A percentile compares a stretch with the other conserved stretches of the same genome.
phyloP scores from a whole-genome alignment of 2,113 vertebrate species.

The Hemiscyllium ocellatum region DNA sequence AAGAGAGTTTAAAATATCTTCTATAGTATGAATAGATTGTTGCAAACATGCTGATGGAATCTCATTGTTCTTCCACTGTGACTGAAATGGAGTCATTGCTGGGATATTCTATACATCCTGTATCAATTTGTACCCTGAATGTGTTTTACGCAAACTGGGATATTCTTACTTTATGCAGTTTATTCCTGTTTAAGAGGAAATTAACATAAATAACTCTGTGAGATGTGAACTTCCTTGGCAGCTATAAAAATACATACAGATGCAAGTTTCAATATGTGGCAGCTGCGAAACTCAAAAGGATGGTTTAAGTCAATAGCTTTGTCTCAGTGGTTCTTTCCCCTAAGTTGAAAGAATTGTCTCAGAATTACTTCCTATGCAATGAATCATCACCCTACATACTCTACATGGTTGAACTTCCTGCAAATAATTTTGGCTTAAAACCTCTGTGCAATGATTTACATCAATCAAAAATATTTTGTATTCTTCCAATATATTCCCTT shows the following conservation, averaged over 20 bases:
- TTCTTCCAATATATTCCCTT: background rate
- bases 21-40: background rate
- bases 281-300: background rate
- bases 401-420: background rate
- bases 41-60: background rate
- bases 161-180: background rate
- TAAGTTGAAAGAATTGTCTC: background rate
- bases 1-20: conserved; percentile 7
- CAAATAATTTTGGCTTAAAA: background rate
- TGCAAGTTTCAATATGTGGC: background rate
- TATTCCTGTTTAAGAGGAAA: conserved; percentile 32
- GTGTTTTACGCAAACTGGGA: conserved; percentile 10
- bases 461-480: background rate
- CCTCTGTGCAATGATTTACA: background rate
- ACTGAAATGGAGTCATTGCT: background rate
- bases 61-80: background rate
- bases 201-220: conserved; percentile 22
- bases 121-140: background rate
- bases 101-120: conserved; percentile 34
- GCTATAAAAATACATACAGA: background rate
- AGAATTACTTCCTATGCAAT: background rate
- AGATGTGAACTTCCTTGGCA: conserved; percentile 25
- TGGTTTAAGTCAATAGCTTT: background rate
- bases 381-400: background rate
- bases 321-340: background rate